Percentiles rank a stretch among this genome's conserved stretches.
Evolutionary conservation across 2,888 invertebrate genomes (phyloP).

Genomic region (Sinotaia quadrata): DNA sequence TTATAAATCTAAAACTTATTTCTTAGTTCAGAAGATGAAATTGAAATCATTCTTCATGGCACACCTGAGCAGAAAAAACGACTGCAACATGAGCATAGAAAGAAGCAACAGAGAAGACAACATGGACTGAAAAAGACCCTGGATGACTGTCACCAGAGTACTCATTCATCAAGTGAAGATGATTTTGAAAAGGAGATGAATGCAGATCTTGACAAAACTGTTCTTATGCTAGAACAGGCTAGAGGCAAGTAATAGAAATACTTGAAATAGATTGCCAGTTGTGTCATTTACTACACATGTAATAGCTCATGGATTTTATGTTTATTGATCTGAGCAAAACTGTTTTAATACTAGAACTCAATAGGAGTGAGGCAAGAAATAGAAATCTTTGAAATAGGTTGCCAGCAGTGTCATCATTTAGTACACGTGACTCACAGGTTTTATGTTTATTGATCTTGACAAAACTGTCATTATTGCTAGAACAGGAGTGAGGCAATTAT

Average conservation of each 20-base stretch:
- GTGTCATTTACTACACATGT: too few relatives aligned
- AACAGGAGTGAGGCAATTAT: too few relatives aligned
- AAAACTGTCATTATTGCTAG: too few relatives aligned
- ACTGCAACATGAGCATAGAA: slow-evolving; percentile 34
- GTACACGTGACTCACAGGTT: too few relatives aligned
- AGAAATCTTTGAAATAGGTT: too few relatives aligned
- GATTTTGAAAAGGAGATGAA: slow-evolving; percentile 71
- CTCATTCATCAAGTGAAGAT: slow-evolving; percentile 64
- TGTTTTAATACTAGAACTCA: too few relatives aligned
- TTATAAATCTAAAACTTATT: background rate
- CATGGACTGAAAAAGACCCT: background rate
- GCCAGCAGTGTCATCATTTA: too few relatives aligned
- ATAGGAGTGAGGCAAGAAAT: too few relatives aligned
- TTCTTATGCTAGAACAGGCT: slow-evolving; percentile 53
- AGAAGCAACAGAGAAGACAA: background rate
- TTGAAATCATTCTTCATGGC: slow-evolving; percentile 65
- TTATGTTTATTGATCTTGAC: too few relatives aligned
- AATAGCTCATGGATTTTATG: too few relatives aligned
- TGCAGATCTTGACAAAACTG: slow-evolving; percentile 60
- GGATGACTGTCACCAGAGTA: slow-evolving; percentile 6
- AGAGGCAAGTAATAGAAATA: slow-evolving; percentile 31
- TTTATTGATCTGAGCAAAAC: too few relatives aligned
- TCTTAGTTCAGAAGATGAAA: slow-evolving; percentile 68
- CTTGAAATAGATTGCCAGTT: too few relatives aligned
- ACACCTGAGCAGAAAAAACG: slow-evolving; percentile 62